phyloP scores from a whole-genome alignment of 2,888 invertebrate species.

The Ichneumon xanthorius region DNA sequence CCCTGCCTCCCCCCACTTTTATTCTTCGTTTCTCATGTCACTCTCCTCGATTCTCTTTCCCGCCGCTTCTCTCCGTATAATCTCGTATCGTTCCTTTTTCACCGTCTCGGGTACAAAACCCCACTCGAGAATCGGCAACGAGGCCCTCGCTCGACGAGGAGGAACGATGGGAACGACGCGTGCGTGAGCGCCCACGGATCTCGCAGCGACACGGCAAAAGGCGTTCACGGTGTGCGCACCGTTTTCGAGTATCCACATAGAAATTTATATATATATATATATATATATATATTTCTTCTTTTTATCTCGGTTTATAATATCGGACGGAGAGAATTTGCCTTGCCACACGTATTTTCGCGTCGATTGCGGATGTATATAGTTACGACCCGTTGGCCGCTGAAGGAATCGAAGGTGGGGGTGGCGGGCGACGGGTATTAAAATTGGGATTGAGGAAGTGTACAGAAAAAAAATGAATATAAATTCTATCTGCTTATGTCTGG shows the following conservation, averaged over 20 bases:
- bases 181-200: slow-evolving; percentile 66
- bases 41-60: slow-evolving; percentile 20
- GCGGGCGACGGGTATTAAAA: neutral
- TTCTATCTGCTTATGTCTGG: neutral
- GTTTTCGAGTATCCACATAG: slow-evolving; percentile 47
- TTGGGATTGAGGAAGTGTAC: neutral
- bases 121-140: slow-evolving; percentile 72
- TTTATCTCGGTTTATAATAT: slow-evolving; percentile 22
- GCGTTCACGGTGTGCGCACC: slow-evolving; percentile 68
- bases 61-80: slow-evolving; percentile 12
- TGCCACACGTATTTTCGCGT: slow-evolving; percentile 29
- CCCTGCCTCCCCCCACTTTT: slow-evolving; percentile 16
- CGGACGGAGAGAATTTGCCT: slow-evolving; percentile 51
- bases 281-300: slow-evolving; percentile 38
- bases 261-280: too few relatives aligned
- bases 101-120: slow-evolving; percentile 30
- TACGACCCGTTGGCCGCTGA: slow-evolving; percentile 34
- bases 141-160: slow-evolving; percentile 57
- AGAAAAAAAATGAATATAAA: slow-evolving; percentile 38
- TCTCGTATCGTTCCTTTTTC: slow-evolving; percentile 40
- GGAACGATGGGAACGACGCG: slow-evolving; percentile 66
- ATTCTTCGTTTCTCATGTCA: slow-evolving; percentile 6
- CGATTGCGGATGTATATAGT: slow-evolving; percentile 29
- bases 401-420: slow-evolving; percentile 20
- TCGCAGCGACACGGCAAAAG: slow-evolving; percentile 66